Base-by-base conservation (phyloP, 2,113 vertebrate genomes). In the Galemys pyrenaicus region DNA sequence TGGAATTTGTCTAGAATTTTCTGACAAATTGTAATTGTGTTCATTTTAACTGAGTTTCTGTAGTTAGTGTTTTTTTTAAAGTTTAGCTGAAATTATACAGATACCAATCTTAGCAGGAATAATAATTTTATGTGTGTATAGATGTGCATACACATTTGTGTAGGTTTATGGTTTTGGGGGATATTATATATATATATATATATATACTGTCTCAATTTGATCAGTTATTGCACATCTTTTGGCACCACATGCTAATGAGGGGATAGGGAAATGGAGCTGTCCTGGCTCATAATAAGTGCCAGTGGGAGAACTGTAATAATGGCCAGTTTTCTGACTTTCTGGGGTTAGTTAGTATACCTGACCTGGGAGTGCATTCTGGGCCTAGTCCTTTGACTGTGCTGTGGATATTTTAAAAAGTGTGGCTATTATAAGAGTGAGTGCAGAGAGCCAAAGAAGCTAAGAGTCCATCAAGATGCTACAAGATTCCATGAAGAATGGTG, bases 391-490 rank as follows among this genome's bases (percentile, higher is more conserved):
- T 60, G 22, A 2, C 51, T 79, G 20, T 51, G 37, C 37, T 41
- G 2, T 44, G 39, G 46, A 70, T 60, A 37, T 56, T 35, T 86
- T 37, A 9, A 54, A 78, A 84, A 37, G 26, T 41, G 44, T 60
- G 35, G 24, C 58, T 17, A 2, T 80, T 82, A 62, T 60, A n/a
- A n/a, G 58, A 81, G 75, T 20, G 71, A 73, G 77, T 10, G n/a
- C 71, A 85, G 85, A 64, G 95, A 81, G 22, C 30, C 68, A 46
- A 91, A 32, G 92, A 70, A 39, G 92, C 13, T 46, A 93, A 91
- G 54, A 89, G 28, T 87, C 54, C 51, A 12, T 88, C 65, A 28
- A 79, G 35, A 86, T 92, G 86, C 22, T 56, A 46, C 4, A 58
- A 64, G 75, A 90, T 71, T 20, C 93, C 86, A 6, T 16, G 17